Percentiles rank a stretch among this genome's conserved stretches.
These are phyloP conservation scores for Dissostichus mawsoni DNA, from an alignment of 2,113 vertebrate genomes.

Conservation along the genomic window DNA sequence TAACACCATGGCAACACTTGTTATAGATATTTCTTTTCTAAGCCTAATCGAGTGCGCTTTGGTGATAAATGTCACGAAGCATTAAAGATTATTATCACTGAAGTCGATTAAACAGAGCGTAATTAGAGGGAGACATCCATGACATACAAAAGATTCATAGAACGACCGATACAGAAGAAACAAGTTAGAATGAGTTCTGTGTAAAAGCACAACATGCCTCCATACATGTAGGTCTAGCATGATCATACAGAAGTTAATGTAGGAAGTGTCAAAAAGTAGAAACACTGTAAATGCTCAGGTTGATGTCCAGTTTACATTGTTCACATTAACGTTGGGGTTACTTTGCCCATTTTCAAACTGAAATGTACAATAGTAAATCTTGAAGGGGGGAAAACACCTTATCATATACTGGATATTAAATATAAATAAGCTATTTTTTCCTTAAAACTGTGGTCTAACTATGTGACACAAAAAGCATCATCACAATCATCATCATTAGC, in stretches of 20 bases:
- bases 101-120: not conserved
- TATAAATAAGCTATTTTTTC: too few relatives aligned
- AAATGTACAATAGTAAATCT: too few relatives aligned
- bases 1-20: not conserved
- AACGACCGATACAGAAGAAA: not conserved
- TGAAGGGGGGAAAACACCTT: too few relatives aligned
- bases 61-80: not conserved
- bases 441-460: too few relatives aligned
- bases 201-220: not conserved
- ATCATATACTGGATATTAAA: too few relatives aligned
- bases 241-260: not conserved
- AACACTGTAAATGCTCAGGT: not conserved
- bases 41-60: not conserved
- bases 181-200: not conserved
- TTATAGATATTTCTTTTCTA: slow-evolving; percentile 5
- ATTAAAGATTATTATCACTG: not conserved
- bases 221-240: not conserved
- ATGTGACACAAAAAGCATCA: too few relatives aligned
- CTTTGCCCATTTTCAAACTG: too few relatives aligned
- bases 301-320: not conserved
- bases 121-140: not conserved
- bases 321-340: too few relatives aligned
- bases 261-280: not conserved
- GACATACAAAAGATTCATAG: not conserved
- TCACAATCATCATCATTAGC: too few relatives aligned